phyloP scores from a whole-genome alignment of 2,797 vertebrate species.

The Pseudochirops cupreus region DNA sequence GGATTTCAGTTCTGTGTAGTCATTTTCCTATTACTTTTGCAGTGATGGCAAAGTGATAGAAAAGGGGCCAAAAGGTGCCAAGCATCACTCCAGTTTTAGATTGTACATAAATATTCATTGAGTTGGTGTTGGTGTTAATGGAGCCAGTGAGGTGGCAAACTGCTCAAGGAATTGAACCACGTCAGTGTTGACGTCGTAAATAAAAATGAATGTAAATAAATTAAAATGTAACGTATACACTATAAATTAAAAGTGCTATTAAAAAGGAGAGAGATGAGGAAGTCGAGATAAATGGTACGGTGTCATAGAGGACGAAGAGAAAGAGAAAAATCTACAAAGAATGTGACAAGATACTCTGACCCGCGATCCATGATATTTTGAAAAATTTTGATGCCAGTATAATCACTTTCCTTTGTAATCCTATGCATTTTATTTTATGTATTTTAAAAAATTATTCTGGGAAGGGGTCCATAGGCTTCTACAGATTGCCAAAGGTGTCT shows the following conservation, averaged over 20 bases:
- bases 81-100: not conserved
- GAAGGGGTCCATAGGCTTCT: not conserved
- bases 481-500: not conserved
- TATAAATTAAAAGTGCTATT: no score
- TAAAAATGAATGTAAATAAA: not conserved
- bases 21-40: not conserved
- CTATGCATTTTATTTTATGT: not conserved
- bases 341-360: not conserved
- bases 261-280: not conserved
- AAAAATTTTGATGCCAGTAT: not conserved
- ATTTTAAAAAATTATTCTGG: not conserved
- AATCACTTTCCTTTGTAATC: not conserved
- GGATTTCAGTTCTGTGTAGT: not conserved
- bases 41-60: not conserved
- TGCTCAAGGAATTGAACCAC: not conserved
- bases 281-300: not conserved
- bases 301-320: not conserved
- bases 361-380: not conserved
- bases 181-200: not conserved
- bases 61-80: not conserved
- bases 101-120: not conserved
- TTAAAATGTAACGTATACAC: no score
- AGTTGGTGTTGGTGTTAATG: not conserved
- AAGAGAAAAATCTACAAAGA: not conserved
- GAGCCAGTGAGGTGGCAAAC: not conserved